A percentile compares a stretch with the other conserved stretches of the same genome.
phyloP scores from a whole-genome alignment of 2,113 vertebrate species.

The Pelecanoides urinatrix region DNA sequence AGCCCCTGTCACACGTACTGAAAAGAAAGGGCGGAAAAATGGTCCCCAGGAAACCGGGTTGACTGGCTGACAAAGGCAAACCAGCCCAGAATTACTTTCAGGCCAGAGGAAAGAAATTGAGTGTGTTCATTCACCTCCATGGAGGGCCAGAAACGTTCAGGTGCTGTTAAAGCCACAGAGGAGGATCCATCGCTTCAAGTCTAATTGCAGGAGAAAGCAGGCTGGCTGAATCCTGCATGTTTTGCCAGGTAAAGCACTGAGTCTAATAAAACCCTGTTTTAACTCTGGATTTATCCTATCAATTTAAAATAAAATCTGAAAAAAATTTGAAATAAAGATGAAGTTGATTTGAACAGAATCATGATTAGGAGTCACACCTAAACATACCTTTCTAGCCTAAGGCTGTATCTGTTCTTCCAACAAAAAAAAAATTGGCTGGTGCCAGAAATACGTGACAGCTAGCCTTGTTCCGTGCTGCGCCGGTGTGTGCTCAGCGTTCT shows the following conservation, averaged over 20 bases:
- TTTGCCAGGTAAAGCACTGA: neutral
- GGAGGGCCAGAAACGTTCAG: neutral
- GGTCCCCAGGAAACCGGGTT: neutral
- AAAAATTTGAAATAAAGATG: neutral
- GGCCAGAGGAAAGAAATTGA: neutral
- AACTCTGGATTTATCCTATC: neutral
- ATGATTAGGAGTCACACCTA: neutral
- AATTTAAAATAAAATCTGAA: neutral
- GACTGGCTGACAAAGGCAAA: neutral
- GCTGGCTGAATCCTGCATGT: neutral
- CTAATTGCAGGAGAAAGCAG: neutral
- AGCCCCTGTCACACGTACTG: neutral
- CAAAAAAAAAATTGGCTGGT: neutral
- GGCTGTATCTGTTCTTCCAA: neutral
- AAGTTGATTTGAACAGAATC: neutral
- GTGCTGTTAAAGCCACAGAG: neutral
- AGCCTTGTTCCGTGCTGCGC: neutral
- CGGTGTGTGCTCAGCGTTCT: fast-evolving
- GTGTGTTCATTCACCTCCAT: neutral
- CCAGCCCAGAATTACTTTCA: neutral
- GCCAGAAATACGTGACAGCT: neutral
- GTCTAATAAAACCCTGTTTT: neutral
- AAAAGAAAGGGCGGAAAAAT: neutral
- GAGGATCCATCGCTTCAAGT: neutral
- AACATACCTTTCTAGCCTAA: neutral